phyloP scores from a whole-genome alignment of 2,888 invertebrate species.

The Chrysomela aeneicollis region DNA sequence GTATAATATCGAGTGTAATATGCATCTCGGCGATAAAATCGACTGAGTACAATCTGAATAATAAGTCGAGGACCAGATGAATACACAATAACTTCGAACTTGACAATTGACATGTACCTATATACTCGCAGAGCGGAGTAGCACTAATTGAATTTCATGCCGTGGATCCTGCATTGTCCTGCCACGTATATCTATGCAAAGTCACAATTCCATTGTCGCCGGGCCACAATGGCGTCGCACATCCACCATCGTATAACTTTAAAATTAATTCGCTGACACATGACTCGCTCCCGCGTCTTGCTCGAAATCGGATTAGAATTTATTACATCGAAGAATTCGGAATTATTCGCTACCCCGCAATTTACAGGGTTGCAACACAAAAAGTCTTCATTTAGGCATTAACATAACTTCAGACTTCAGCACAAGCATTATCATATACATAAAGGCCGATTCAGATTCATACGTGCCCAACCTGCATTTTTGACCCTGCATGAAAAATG shows the following conservation, averaged over 20 bases:
- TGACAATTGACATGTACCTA: slow-evolving; percentile 55
- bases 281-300: slow-evolving; percentile 22
- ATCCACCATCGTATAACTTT: slow-evolving; percentile 54
- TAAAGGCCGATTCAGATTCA: too few species aligned
- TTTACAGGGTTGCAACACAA: too few species aligned
- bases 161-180: slow-evolving; percentile 53
- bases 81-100: slow-evolving; percentile 56
- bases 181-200: slow-evolving; percentile 57
- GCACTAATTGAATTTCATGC: slow-evolving; percentile 55
- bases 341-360: too few species aligned
- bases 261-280: slow-evolving; percentile 57
- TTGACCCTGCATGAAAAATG: too few species aligned
- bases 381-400: too few species aligned
- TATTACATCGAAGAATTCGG: not conserved
- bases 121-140: slow-evolving; percentile 48
- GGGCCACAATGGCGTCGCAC: slow-evolving; percentile 51
- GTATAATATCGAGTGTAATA: too few species aligned
- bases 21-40: too few species aligned
- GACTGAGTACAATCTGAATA: too few species aligned
- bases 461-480: too few species aligned
- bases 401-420: too few species aligned
- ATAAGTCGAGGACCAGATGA: slow-evolving; percentile 34
- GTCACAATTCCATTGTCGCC: slow-evolving; percentile 59
- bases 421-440: too few species aligned
- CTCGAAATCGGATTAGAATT: not conserved